Percentiles rank a stretch among this genome's conserved stretches.
phyloP scores from a whole-genome alignment of 2,797 vertebrate genomes.

The Gouania willdenowi region DNA sequence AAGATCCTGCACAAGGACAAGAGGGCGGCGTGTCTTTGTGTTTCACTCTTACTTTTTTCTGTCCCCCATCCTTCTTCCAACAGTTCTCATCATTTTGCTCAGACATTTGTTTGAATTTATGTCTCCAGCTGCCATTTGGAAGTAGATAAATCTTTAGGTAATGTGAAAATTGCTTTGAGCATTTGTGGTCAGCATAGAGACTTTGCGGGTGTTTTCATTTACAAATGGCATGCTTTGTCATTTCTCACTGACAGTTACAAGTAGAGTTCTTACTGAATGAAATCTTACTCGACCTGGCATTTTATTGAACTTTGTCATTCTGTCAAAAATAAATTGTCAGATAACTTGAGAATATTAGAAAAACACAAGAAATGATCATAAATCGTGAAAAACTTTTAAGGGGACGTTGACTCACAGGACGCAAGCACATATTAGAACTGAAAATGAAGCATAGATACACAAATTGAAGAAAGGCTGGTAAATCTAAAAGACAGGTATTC shows the following conservation, averaged over 20 bases:
- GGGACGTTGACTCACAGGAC: too few species aligned
- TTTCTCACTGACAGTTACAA: conserved; percentile 15
- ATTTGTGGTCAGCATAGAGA: conserved; percentile 15
- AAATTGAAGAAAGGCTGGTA: too few species aligned
- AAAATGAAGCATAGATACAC: too few species aligned
- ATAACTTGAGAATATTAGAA: too few species aligned
- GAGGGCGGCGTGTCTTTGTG: conserved; percentile 7
- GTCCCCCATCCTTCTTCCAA: not conserved
- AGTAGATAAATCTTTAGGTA: conserved; percentile 33
- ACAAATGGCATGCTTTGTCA: conserved; percentile 2
- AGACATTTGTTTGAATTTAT: conserved; percentile 62
- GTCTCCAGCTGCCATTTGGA: conserved; percentile 16
- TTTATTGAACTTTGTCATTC: not conserved
- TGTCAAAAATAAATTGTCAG: not conserved
- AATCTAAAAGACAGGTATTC: too few species aligned
- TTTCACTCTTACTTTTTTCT: conserved; percentile 23
- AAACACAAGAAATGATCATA: too few species aligned
- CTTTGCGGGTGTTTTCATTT: conserved; percentile 12
- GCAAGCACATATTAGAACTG: too few species aligned
- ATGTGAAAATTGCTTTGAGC: conserved; percentile 10
- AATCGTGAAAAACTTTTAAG: too few species aligned
- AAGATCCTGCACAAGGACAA: conserved; percentile 63
- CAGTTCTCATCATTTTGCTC: conserved; percentile 9
- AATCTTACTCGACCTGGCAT: not conserved
- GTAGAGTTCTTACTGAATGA: not conserved